Evolutionary conservation across 2,797 vertebrate species (phyloP), one percentile per base, ranked within the genome.

Genomic region (Gymnodraco acuticeps): DNA sequence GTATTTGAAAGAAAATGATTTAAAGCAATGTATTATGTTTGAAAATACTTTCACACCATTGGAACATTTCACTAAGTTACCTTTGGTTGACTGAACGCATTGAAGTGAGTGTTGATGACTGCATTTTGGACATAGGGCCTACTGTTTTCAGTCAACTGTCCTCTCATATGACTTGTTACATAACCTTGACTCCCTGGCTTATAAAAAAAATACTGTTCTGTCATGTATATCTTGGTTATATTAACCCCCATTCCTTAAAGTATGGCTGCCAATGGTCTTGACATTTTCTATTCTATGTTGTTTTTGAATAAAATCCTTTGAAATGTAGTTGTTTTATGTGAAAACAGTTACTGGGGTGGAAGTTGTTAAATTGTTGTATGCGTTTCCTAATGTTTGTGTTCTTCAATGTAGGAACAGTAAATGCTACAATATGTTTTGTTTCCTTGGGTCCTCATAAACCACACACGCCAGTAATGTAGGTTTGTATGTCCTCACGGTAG

Each of bases 251-350:
- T 43, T 69, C 27, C 42, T 63, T 68, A 79, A 64, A 75, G 55
- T 53, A 45, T 70, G 75, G 51, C 60, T 70, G 71, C 63, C 66
- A 56, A 54, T 70, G 78, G 73, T 81, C 58, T 78, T 7, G 56
- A 15, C 74, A 69, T 91, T 91, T 89, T 91, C 51, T 91, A 91
- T 83, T 81, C 60, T 85, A 60, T 76, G 83, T 86, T 63, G 31
- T 77, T 87, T 89, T 88, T 78, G 19, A 88, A 86, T 83, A 83
- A 84, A 82, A 20, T 55, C 3, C n/a, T 27, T 64, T 78, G 0
- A 77, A 82, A 79, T 16, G 1, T 51, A 67, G 20, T 56, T 74
- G 52, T 65, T 45, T 11, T 3, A 0, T 55, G 31, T 63, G 48
- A 65, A 10, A 3, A 19, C n/a, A 48, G 11, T 16, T 19, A 10